Conservation (phyloP, 2,888 invertebrate genomes). For the Polymixis lichenea region DNA sequence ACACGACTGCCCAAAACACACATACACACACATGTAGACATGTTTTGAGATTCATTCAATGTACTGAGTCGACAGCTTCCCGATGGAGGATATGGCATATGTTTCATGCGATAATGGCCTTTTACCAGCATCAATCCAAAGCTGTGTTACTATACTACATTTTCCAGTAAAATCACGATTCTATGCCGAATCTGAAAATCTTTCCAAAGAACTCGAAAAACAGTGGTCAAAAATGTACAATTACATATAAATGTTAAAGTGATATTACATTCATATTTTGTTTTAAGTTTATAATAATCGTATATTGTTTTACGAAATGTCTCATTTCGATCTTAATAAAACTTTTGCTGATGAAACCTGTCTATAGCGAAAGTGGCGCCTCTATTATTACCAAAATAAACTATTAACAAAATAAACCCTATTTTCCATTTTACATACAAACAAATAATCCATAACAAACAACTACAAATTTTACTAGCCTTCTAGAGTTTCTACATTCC, state of each 20-base stretch:
- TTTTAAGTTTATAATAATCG: neutral
- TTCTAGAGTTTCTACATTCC: neutral
- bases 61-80: neutral
- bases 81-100: neutral
- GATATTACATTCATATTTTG: neutral
- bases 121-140: neutral
- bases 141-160: neutral
- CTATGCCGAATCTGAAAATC: neutral
- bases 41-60: neutral
- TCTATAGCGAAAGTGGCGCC: neutral
- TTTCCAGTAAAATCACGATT: neutral
- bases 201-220: neutral
- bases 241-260: neutral
- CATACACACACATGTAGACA: too few relatives aligned
- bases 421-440: neutral
- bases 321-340: neutral
- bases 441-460: neutral
- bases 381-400: too few relatives aligned
- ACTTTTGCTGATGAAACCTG: neutral
- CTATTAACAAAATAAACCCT: neutral
- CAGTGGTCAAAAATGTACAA: neutral
- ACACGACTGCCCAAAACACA: too few relatives aligned
- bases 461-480: too few relatives aligned
- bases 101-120: neutral
- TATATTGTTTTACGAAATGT: neutral